Evolutionary conservation across 2,113 vertebrate genomes (phyloP).

Genomic region (Psephotus haematonotus): DNA sequence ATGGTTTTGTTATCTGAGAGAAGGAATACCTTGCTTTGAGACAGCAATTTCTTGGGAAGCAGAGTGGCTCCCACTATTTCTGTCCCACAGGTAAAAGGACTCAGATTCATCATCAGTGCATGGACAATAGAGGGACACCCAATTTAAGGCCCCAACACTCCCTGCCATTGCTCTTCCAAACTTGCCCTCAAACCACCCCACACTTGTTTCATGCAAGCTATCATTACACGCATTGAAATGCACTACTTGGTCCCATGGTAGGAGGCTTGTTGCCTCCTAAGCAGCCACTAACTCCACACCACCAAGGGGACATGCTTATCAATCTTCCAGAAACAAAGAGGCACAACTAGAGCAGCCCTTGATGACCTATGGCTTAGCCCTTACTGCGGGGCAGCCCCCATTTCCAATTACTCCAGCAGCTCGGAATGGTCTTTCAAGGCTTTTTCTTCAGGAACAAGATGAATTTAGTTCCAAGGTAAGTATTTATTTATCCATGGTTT

Average conservation of each 20-base stretch:
- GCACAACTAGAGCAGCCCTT: background rate
- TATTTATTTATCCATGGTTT: background rate
- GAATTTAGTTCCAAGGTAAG: background rate
- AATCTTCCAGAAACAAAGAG: accelerated
- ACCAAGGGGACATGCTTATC: accelerated
- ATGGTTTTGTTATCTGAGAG: background rate
- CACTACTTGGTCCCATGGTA: accelerated
- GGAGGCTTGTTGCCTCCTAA: background rate
- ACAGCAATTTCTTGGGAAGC: background rate
- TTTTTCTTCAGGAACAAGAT: background rate
- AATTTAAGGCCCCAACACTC: background rate
- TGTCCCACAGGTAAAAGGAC: background rate
- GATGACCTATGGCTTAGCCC: background rate
- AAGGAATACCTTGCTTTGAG: background rate
- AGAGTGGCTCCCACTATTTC: background rate
- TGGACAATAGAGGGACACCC: accelerated
- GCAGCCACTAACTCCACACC: background rate
- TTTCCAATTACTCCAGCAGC: background rate
- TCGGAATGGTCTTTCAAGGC: accelerated
- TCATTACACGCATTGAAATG: accelerated
- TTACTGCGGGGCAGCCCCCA: background rate
- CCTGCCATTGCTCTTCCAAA: background rate
- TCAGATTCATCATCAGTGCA: background rate
- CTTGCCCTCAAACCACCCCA: background rate
- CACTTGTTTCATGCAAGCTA: background rate